A percentile compares a stretch with the other conserved stretches of the same genome.
These are phyloP conservation scores for Phocoena phocoena DNA, from an alignment of 2,113 vertebrate species.

Conservation along the genomic window DNA sequence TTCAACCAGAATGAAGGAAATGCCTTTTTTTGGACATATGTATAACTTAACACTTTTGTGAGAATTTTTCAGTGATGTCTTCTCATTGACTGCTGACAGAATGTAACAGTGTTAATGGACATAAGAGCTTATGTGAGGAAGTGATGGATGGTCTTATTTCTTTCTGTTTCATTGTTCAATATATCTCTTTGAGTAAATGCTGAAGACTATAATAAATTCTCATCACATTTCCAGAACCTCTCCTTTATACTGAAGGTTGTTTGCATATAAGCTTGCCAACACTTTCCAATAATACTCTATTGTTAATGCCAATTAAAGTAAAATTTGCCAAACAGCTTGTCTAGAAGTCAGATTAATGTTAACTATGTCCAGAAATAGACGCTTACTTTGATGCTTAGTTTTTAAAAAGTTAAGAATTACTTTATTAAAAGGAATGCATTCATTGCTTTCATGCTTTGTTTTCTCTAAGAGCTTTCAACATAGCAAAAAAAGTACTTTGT, in stretches of 20 bases:
- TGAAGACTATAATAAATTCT: slow-evolving; percentile 78
- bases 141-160: slow-evolving; percentile 73
- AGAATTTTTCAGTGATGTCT: not conserved
- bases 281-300: slow-evolving; percentile 46
- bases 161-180: slow-evolving; percentile 73
- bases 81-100: slow-evolving; percentile 38
- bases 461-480: not conserved
- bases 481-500: not conserved
- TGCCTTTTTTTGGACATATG: not conserved
- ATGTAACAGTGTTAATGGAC: slow-evolving; percentile 26
- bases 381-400: not conserved
- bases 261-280: slow-evolving; percentile 62
- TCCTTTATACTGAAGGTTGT: slow-evolving; percentile 69
- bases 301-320: slow-evolving; percentile 59
- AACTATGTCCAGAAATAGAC: slow-evolving; percentile 54
- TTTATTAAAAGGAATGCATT: not conserved
- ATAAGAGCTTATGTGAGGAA: not conserved
- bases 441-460: not conserved
- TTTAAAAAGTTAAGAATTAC: not conserved
- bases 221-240: slow-evolving; percentile 69
- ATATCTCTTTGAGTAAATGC: slow-evolving; percentile 75
- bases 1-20: not conserved
- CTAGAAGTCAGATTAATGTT: slow-evolving; percentile 17
- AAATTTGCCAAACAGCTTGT: slow-evolving; percentile 53
- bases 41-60: not conserved